Evolutionary conservation across 2,888 invertebrate genomes (phyloP).

Genomic region (Philopedon plagiatum): DNA sequence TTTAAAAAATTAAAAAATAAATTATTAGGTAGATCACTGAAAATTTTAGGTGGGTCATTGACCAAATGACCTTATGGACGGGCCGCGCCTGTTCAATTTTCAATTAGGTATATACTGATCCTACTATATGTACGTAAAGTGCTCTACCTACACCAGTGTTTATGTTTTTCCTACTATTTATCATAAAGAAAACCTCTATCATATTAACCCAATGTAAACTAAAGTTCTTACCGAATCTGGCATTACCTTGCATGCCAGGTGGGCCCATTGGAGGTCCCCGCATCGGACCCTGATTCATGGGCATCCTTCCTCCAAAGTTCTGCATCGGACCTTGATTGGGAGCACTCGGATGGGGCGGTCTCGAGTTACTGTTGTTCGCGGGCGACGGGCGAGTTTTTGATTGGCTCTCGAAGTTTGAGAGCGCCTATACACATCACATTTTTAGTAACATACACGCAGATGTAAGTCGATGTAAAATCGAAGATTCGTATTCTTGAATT

Average conservation of each 20-base stretch:
- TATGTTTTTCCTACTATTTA: too few relatives aligned
- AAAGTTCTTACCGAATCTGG: conserved; percentile 34
- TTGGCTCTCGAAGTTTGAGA: conserved; percentile 88
- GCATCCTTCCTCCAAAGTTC: conserved; percentile 72
- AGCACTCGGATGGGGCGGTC: conserved; percentile 74
- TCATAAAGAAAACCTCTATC: too few relatives aligned
- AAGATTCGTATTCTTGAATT: too few relatives aligned
- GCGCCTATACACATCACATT: conserved; percentile 25
- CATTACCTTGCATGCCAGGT: conserved; percentile 62
- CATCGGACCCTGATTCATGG: conserved; percentile 68
- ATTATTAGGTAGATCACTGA: too few relatives aligned
- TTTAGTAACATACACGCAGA: not conserved
- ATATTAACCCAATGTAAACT: not conserved
- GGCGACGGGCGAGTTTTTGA: conserved; percentile 91
- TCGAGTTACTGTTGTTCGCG: conserved; percentile 75
- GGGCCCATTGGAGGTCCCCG: conserved; percentile 66
- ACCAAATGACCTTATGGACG: too few relatives aligned
- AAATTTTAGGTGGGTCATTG: too few relatives aligned
- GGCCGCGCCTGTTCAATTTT: too few relatives aligned
- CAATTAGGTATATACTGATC: too few relatives aligned
- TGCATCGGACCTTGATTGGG: conserved; percentile 62
- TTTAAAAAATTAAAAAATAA: too few relatives aligned
- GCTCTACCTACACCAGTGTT: too few relatives aligned
- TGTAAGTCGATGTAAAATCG: too few relatives aligned
- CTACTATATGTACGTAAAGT: too few relatives aligned